These are phyloP conservation scores for Amblyteles armatorius DNA, from an alignment of 2,888 invertebrate genomes.

Conservation along the genomic window DNA sequence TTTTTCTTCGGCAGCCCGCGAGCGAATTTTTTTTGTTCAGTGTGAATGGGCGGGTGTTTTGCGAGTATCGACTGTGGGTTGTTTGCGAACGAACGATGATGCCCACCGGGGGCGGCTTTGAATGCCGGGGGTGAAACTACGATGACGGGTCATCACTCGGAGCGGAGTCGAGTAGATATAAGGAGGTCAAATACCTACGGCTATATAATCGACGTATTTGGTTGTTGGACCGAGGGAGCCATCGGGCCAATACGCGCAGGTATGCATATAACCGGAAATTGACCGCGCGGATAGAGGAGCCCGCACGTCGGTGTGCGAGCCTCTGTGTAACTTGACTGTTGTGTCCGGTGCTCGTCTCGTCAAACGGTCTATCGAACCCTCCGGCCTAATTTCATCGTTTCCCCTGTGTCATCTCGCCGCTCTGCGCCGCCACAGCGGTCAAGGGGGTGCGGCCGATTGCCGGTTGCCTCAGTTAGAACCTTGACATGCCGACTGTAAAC, in stretches of 20 bases:
- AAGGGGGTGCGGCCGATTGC: background rate
- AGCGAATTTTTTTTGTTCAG: too few relatives aligned
- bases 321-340: conserved; percentile 5
- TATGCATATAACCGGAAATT: conserved; percentile 58
- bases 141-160: conserved; percentile 29
- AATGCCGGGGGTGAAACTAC: conserved; percentile 25
- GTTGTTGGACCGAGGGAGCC: conserved; percentile 49
- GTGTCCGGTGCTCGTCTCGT: conserved; percentile 39
- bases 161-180: conserved; percentile 52
- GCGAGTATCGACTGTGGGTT: background rate
- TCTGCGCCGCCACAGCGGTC: background rate
- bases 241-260: conserved; percentile 53
- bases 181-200: conserved; percentile 63
- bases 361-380: conserved; percentile 57
- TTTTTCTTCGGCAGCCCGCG: too few relatives aligned
- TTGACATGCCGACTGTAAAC: background rate
- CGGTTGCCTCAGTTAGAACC: background rate
- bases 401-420: conserved; percentile 17
- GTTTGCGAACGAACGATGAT: conserved; percentile 5
- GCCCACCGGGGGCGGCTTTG: background rate
- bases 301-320: conserved; percentile 18
- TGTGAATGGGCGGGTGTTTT: background rate
- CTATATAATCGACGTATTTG: conserved; percentile 63
- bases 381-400: conserved; percentile 54
- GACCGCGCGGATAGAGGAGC: conserved; percentile 47